Evolutionary conservation across 1,140 invertebrate species (phyloP).

Genomic region (Bombus picipes): DNA sequence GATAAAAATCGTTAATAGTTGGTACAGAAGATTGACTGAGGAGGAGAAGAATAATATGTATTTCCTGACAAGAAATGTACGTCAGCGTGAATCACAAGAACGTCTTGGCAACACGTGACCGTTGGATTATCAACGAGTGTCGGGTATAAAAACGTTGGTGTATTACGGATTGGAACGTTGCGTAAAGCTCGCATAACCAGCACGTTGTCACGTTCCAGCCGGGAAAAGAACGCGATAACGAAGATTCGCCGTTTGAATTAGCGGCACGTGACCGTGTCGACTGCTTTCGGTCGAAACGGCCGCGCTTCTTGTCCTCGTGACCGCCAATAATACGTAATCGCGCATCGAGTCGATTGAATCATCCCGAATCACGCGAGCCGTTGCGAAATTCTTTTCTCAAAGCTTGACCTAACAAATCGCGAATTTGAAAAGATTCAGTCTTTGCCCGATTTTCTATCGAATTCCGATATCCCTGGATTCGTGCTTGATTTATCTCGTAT

Average conservation of each 20-base stretch:
- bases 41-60: not conserved
- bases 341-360: not conserved
- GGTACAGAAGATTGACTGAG: not conserved
- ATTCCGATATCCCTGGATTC: too few species aligned
- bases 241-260: conserved; percentile 32
- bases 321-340: not conserved
- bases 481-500: too few species aligned
- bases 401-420: not conserved
- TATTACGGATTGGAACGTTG: conserved; percentile 42
- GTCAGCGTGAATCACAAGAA: conserved; percentile 38
- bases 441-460: too few species aligned
- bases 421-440: not conserved
- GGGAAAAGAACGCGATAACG: conserved; percentile 43
- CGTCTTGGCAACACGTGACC: conserved; percentile 56
- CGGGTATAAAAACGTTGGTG: conserved; percentile 41
- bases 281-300: conserved; percentile 8
- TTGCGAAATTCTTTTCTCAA: not conserved
- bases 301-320: conserved; percentile 6
- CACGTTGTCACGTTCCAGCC: conserved; percentile 51
- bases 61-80: not conserved
- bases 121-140: conserved; percentile 37
- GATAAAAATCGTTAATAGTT: not conserved
- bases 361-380: not conserved
- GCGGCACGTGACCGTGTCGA: conserved; percentile 46
- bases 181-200: conserved; percentile 55